A percentile compares a stretch with the other conserved stretches of the same genome.
Conservation (phyloP, 2,797 vertebrate genomes). For the Hapalemur alaotrensis region DNA sequence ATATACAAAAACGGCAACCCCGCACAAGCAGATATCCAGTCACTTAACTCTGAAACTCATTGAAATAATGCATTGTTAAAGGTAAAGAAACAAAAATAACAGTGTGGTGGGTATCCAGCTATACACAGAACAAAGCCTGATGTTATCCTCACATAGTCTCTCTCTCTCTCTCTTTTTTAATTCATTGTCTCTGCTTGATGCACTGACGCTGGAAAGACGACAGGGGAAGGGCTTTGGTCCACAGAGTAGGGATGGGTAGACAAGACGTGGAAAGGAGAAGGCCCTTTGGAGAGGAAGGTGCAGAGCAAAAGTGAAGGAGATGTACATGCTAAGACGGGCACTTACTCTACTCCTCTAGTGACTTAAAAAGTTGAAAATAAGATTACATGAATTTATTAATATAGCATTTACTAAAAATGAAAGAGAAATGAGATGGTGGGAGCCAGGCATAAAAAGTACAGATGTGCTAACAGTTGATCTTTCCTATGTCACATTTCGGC, state of each 20-base stretch:
- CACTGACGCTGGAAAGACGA: not conserved
- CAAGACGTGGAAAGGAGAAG: not conserved
- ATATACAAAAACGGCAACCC: not conserved
- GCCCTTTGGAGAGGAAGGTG: not conserved
- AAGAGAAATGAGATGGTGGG: not conserved
- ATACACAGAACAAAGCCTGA: not conserved
- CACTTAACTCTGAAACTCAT: not conserved
- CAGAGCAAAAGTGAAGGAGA: not conserved
- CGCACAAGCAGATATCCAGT: not conserved
- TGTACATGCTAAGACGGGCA: rapidly evolving
- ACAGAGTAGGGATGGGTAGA: not conserved
- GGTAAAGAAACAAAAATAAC: not conserved
- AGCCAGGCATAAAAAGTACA: not conserved
- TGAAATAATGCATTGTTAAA: not conserved
- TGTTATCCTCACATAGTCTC: not conserved
- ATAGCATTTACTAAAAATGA: not conserved
- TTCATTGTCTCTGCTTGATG: not conserved
- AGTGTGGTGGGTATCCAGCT: not conserved
- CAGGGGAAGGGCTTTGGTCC: not conserved
- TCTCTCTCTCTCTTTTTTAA: not conserved
- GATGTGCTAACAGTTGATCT: not conserved
- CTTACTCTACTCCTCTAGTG: not conserved
- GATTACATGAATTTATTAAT: not conserved
- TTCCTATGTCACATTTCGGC: not conserved
- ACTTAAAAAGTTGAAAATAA: not conserved